Evolutionary conservation across 2,113 vertebrate species (phyloP).

Genomic region (Calypte anna): DNA sequence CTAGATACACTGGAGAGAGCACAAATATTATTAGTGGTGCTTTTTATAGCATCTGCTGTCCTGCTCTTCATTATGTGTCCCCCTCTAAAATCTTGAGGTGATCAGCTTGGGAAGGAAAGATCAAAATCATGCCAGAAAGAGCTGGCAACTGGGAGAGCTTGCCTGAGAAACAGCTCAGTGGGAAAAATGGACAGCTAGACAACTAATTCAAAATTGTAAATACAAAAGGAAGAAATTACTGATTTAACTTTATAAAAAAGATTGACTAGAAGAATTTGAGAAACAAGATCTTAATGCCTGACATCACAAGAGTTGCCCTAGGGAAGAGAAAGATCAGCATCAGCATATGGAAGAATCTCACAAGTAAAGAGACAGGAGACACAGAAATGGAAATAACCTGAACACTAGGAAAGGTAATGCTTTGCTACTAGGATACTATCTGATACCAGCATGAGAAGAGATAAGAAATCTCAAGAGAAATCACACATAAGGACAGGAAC

Average conservation of each 20-base stretch:
- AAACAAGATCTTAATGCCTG: background rate
- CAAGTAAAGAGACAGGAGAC: background rate
- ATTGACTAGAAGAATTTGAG: slow-evolving; percentile 2
- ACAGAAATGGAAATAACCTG: background rate
- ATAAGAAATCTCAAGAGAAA: background rate
- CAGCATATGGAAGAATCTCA: background rate
- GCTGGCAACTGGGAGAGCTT: background rate
- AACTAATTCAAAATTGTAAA: background rate
- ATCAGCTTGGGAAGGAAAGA: background rate
- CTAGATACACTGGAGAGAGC: background rate
- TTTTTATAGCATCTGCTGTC: background rate
- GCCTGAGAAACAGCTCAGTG: background rate
- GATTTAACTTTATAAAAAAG: background rate
- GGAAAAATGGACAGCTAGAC: background rate
- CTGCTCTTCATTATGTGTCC: background rate
- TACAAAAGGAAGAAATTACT: background rate
- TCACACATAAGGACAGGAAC: background rate
- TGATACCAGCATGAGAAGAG: background rate
- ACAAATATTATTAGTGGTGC: background rate
- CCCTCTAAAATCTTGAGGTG: background rate
- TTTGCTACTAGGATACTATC: background rate
- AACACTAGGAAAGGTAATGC: background rate
- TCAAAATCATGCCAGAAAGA: background rate
- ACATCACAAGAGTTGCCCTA: background rate
- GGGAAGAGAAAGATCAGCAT: background rate